phyloP scores from a whole-genome alignment of 2,797 vertebrate species.

The Semotilus atromaculatus region DNA sequence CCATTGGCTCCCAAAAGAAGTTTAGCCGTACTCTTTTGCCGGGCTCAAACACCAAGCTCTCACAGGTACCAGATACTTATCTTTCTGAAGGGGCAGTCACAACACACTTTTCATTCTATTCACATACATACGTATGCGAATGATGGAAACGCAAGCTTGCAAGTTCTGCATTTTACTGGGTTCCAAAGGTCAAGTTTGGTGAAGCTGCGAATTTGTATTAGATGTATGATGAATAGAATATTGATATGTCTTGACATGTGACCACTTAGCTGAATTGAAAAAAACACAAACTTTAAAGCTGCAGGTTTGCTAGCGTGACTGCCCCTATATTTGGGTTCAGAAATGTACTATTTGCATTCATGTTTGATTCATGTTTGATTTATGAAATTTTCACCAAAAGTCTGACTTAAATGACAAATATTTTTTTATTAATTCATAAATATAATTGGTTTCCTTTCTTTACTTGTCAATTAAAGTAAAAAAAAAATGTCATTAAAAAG shows the following conservation, averaged over 20 bases:
- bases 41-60: slow-evolving; percentile 89
- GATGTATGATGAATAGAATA: background rate
- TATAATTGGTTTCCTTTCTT: background rate
- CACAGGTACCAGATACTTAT: slow-evolving; percentile 80
- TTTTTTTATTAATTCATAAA: too few species aligned
- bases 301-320: background rate
- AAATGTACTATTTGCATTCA: too few species aligned
- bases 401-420: too few species aligned
- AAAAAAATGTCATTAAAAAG: too few species aligned
- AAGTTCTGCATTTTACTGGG: too few species aligned
- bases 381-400: too few species aligned
- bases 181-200: background rate
- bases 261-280: background rate
- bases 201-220: background rate
- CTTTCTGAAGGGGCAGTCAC: background rate
- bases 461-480: too few species aligned
- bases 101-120: background rate
- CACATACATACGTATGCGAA: background rate
- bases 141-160: background rate
- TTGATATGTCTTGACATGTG: background rate
- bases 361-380: too few species aligned
- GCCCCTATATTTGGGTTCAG: too few species aligned
- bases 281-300: background rate
- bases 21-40: slow-evolving; percentile 94
- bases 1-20: slow-evolving; percentile 94